Percentiles rank a stretch among this genome's conserved stretches.
phyloP scores from a whole-genome alignment of 2,888 invertebrate species.

The Polydrusus cervinus region DNA sequence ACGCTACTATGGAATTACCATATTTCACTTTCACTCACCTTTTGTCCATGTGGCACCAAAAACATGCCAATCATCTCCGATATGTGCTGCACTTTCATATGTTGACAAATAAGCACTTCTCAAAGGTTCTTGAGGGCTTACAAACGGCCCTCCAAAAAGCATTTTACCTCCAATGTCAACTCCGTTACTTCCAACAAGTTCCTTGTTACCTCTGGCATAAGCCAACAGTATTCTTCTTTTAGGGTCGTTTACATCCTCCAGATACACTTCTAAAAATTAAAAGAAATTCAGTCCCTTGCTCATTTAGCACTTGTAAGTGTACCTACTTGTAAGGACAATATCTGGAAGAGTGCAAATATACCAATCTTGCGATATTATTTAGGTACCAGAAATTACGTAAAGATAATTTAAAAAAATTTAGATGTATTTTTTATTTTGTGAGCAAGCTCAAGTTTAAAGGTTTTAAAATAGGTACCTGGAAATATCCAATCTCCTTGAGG shows the following conservation, averaged over 20 bases:
- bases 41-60: slow-evolving; percentile 80
- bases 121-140: slow-evolving; percentile 63
- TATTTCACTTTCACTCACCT: no score
- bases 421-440: no score
- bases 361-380: no score
- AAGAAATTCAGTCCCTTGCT: no score
- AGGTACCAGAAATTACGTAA: no score
- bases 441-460: not conserved
- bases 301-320: no score
- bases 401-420: no score
- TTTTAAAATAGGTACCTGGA: slow-evolving; percentile 69
- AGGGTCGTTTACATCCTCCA: slow-evolving; percentile 58
- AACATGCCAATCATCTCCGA: slow-evolving; percentile 78
- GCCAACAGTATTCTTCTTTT: slow-evolving; percentile 64
- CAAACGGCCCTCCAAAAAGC: slow-evolving; percentile 73
- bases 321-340: no score
- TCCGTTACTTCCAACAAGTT: slow-evolving; percentile 65
- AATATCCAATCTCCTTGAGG: slow-evolving; percentile 75
- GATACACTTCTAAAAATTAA: slow-evolving; percentile 61
- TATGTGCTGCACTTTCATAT: slow-evolving; percentile 59
- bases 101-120: slow-evolving; percentile 54
- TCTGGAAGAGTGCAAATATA: no score
- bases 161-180: slow-evolving; percentile 70
- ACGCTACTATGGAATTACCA: no score
- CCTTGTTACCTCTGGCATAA: slow-evolving; percentile 68